Evolutionary conservation across 1,140 invertebrate genomes (phyloP).

Genomic region (Leptinotarsa defecta): DNA sequence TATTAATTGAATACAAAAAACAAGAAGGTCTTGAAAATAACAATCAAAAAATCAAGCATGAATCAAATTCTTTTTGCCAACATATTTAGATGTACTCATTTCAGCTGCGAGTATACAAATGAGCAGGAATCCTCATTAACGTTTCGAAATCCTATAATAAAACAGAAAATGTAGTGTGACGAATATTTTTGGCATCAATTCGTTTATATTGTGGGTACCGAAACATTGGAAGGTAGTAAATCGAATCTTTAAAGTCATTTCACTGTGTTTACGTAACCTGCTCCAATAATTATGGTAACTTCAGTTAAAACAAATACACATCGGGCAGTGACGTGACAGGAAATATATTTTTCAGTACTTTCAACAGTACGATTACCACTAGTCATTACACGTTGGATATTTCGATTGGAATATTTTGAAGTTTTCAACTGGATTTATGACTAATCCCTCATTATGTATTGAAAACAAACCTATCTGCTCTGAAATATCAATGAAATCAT

Average conservation of each 20-base stretch:
- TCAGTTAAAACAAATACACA: slow-evolving; percentile 21
- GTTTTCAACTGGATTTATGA: not conserved
- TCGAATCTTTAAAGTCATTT: slow-evolving; percentile 14
- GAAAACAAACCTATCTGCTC: too few relatives aligned
- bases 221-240: slow-evolving; percentile 49
- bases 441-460: too few relatives aligned
- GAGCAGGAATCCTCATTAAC: not conserved
- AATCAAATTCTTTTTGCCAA: not conserved
- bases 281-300: slow-evolving; percentile 21
- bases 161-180: not conserved
- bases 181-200: slow-evolving; percentile 7
- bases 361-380: not conserved
- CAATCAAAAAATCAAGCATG: not conserved
- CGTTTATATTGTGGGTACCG: slow-evolving; percentile 60
- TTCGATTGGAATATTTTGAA: not conserved
- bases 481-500: too few relatives aligned
- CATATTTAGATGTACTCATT: not conserved
- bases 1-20: not conserved
- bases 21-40: too few relatives aligned
- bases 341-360: not conserved
- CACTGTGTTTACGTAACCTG: slow-evolving; percentile 19
- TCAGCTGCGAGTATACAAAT: not conserved
- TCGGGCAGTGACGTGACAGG: not conserved
- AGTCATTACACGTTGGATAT: not conserved
- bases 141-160: not conserved